phyloP scores from a whole-genome alignment of 37 sponge, comb jelly and placozoan species.

The Geodia barretti region DNA sequence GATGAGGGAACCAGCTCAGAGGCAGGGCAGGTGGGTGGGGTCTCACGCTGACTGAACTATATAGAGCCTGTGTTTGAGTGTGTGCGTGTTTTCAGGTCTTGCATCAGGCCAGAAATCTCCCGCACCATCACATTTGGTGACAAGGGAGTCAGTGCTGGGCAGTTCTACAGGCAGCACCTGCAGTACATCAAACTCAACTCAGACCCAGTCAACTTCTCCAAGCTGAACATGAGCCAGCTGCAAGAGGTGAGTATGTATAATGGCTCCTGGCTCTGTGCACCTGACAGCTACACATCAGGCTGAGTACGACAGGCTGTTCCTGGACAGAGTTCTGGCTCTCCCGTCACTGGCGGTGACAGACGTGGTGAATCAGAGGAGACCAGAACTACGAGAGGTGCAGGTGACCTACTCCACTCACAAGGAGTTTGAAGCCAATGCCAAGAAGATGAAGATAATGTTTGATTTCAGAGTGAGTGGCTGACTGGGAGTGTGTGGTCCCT shows the following conservation, averaged over 20 bases:
- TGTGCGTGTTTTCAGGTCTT: conserved; percentile 41
- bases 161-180: conserved; percentile 64
- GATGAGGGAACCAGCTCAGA: conserved; percentile 85
- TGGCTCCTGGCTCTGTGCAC: neutral
- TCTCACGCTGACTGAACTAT: no score
- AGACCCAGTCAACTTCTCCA: conserved; percentile 59
- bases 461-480: conserved; percentile 62
- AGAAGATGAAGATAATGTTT: conserved; percentile 63
- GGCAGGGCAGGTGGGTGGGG: conserved; percentile 62
- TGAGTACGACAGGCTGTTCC: conserved; percentile 49
- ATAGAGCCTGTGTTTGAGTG: no score
- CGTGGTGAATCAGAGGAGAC: neutral
- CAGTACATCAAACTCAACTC: conserved; percentile 65
- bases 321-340: conserved; percentile 24
- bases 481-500: neutral
- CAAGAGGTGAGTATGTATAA: conserved; percentile 43
- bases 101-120: conserved; percentile 90
- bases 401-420: conserved; percentile 35
- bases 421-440: conserved; percentile 48
- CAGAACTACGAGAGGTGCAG: conserved; percentile 33
- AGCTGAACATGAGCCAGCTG: conserved; percentile 63
- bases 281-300: conserved; percentile 18
- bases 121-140: conserved; percentile 84
- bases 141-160: conserved; percentile 80
- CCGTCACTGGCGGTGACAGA: conserved; percentile 21